phyloP scores from a whole-genome alignment of 2,113 vertebrate genomes.

The Saguinus midas region DNA sequence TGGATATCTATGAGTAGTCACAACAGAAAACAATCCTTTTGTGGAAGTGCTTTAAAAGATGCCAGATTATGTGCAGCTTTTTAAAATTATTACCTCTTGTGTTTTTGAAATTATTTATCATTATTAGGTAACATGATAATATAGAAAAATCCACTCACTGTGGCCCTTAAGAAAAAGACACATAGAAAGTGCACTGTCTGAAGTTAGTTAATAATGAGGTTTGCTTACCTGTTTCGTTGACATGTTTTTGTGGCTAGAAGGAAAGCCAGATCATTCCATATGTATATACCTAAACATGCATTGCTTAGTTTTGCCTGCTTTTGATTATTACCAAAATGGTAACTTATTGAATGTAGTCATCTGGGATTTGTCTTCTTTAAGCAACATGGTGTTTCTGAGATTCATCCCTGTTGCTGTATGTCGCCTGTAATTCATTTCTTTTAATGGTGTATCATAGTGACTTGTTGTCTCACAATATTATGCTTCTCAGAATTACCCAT shows the following conservation, averaged over 20 bases:
- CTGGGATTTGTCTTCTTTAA: background rate
- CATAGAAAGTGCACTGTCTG: rapidly evolving
- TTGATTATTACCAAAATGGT: background rate
- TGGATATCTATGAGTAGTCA: rapidly evolving
- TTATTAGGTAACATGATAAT: background rate
- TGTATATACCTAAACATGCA: rapidly evolving
- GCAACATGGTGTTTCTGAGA: background rate
- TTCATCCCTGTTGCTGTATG: rapidly evolving
- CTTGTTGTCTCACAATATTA: rapidly evolving
- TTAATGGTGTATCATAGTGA: rapidly evolving
- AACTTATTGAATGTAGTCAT: rapidly evolving
- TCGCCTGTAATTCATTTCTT: background rate
- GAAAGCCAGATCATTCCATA: background rate
- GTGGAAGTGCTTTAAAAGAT: background rate
- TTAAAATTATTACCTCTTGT: too few species aligned
- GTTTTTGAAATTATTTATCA: background rate
- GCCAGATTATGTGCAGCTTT: background rate
- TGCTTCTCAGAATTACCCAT: too few species aligned
- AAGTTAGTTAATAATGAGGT: rapidly evolving
- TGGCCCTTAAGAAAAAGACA: background rate
- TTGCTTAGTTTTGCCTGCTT: background rate
- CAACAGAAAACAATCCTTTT: too few species aligned
- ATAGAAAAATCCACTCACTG: rapidly evolving
- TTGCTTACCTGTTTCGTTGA: background rate
- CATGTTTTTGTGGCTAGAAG: background rate